Evolutionary conservation across 2,113 vertebrate genomes (phyloP).

Genomic region (Natator depressus): DNA sequence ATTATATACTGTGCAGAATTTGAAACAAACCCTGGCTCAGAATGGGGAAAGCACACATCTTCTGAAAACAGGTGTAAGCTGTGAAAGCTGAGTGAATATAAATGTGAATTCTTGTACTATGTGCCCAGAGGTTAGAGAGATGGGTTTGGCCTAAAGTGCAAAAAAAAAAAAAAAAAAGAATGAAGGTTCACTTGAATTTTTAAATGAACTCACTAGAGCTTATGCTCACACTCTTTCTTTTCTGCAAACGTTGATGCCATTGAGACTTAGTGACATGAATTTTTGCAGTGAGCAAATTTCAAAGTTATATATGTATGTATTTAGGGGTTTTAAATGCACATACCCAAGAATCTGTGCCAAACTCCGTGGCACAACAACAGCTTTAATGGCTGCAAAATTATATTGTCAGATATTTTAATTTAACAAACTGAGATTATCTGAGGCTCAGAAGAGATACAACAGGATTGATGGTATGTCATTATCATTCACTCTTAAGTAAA

Average conservation of each 20-base stretch:
- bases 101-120: neutral
- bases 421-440: neutral
- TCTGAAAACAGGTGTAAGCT: neutral
- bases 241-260: neutral
- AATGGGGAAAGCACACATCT: neutral
- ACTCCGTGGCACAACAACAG: neutral
- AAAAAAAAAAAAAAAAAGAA: neutral
- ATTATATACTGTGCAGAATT: fast-evolving
- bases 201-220: neutral
- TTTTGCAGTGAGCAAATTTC: neutral
- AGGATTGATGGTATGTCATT: neutral
- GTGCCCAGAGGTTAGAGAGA: neutral
- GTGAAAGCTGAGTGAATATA: neutral
- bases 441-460: neutral
- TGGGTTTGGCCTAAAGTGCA: neutral
- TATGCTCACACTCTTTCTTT: neutral
- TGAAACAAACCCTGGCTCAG: neutral
- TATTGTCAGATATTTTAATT: neutral
- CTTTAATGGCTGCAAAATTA: constrained; percentile 9
- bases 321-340: neutral
- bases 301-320: neutral
- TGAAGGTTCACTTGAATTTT: neutral
- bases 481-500: constrained; percentile 23
- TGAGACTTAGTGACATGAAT: neutral
- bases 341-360: neutral